Conservation (phyloP, 1,140 invertebrate genomes). For the Cyphomyrmex costatus region DNA sequence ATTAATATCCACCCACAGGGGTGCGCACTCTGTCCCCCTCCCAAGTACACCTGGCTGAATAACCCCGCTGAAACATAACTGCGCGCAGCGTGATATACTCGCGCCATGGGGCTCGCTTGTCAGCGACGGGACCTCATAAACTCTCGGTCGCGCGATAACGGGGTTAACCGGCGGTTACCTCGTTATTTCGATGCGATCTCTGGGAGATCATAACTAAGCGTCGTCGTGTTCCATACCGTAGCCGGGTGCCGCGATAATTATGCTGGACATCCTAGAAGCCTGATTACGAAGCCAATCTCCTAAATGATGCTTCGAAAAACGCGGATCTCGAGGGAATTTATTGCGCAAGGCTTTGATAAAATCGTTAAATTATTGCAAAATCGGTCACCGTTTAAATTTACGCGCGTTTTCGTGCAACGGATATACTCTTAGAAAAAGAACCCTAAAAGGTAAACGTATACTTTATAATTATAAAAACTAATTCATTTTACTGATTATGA, state of each 20-base stretch:
- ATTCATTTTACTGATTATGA: too few species aligned
- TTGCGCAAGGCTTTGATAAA: too few species aligned
- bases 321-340: not conserved
- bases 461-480: too few species aligned
- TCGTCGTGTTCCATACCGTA: not conserved
- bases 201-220: slow-evolving; percentile 68
- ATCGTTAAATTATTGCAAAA: too few species aligned
- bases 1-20: slow-evolving; percentile 82
- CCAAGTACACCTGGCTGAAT: slow-evolving; percentile 56
- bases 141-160: slow-evolving; percentile 77
- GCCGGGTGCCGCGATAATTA: slow-evolving; percentile 22
- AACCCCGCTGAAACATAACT: slow-evolving; percentile 79
- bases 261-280: not conserved
- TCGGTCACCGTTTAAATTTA: not conserved
- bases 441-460: too few species aligned
- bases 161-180: slow-evolving; percentile 75
- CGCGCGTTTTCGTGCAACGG: not conserved
- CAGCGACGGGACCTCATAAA: slow-evolving; percentile 78
- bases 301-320: not conserved
- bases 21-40: not conserved
- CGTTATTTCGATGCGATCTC: slow-evolving; percentile 71
- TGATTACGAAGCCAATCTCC: slow-evolving; percentile 10
- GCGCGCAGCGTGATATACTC: slow-evolving; percentile 79
- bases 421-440: not conserved
- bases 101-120: slow-evolving; percentile 82